Base-by-base conservation (phyloP, 2,113 vertebrate genomes). In the Brachypteracias leptosomus region DNA sequence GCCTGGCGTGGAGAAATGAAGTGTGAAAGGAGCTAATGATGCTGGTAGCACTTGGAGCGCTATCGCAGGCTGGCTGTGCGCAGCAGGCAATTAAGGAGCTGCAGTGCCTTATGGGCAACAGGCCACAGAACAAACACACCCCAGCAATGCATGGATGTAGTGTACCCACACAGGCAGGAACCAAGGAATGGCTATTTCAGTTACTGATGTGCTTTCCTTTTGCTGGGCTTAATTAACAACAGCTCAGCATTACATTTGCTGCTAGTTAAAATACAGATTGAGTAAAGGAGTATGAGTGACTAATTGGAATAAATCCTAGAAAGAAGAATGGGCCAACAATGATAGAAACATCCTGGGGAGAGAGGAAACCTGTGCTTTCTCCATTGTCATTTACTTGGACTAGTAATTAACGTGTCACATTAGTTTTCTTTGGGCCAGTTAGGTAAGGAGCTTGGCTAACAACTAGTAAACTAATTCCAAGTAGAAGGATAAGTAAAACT, bases 21-120 rank as follows among this genome's bases (percentile, higher is more conserved):
- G 89, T 67, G 89, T 94, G 91, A 91, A 94, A 94, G 57, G 61
- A 85, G 42, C 89, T 95, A 95, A 94, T 77, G 89, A 81, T 85
- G 89, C 89, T 51, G 49, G 84, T 80, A 63, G 73, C 84, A 77
- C 87, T 89, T 86, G 84, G 73, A 91, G 65, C 35, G 42, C 77
- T 59, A 92, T 91, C 8, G 0, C 76, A 31, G 1, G 1, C 80
- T 89, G 68, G 25, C 68, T 81, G 36, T 49, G 65, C 1, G 0
- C 68, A 51, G 54, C 72, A 93, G 51, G 89, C 93, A 95, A 91
- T 94, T 96, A 96, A 95, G 44, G 65, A 85, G 46, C 61, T 0
- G 1, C 63, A 28, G 86, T 0, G 4, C 58, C 46, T 84, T 84
- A 31, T 2, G 3, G 77, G 80, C 80, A 55, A 12, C 31, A 58